A percentile compares a stretch with the other conserved stretches of the same genome.
Evolutionary conservation across 2,888 invertebrate genomes (phyloP).

Genomic region (Dendrolimus pini): DNA sequence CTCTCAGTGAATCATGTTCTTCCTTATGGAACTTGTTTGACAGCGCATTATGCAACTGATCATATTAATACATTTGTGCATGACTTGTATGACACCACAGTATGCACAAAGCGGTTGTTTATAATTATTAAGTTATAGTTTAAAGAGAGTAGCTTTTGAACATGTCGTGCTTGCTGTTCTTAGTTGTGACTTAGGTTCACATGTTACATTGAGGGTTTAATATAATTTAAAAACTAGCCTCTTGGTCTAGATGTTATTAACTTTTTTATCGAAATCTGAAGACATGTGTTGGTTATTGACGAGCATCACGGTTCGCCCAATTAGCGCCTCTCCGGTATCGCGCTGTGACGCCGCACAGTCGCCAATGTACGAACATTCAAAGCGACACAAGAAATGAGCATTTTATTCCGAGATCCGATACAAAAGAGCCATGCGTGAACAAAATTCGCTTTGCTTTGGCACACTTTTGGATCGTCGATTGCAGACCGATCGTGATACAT

Average conservation of each 20-base stretch:
- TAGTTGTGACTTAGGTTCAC: no score
- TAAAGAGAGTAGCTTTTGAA: no score
- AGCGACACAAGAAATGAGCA: background rate
- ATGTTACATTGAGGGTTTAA: no score
- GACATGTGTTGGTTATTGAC: no score
- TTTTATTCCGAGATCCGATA: background rate
- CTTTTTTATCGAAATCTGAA: no score
- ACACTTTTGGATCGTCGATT: background rate
- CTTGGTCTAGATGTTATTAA: no score
- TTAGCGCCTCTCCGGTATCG: background rate
- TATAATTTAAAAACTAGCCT: no score
- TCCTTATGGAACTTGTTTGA: slow-evolving; percentile 28
- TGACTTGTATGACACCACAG: background rate
- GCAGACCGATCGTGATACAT: no score
- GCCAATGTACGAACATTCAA: background rate
- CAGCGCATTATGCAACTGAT: background rate
- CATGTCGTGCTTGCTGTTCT: no score
- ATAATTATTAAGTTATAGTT: no score
- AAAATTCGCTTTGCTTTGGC: background rate
- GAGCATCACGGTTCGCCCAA: background rate
- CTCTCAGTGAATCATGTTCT: slow-evolving; percentile 41
- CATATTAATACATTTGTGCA: background rate
- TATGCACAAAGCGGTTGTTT: background rate
- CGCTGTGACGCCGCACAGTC: background rate
- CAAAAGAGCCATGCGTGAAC: background rate